Base-by-base conservation (phyloP, 2,113 vertebrate genomes). In the Vanacampus margaritifer region DNA sequence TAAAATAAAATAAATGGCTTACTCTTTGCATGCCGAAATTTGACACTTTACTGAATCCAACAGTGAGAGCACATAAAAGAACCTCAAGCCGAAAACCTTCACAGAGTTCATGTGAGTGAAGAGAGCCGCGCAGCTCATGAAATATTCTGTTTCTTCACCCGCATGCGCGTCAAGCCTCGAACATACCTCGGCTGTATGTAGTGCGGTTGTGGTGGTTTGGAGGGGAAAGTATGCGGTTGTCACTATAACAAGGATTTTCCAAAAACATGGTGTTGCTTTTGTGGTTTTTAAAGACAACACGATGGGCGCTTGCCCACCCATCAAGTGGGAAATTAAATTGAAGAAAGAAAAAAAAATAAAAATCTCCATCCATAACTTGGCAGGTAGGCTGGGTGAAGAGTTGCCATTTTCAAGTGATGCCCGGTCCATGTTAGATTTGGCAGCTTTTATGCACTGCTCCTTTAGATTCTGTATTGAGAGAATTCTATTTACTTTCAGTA, bases 401-500 rank as follows among this genome's bases (percentile, higher is more conserved):
- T 11, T 39, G 37, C 37, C 37, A 39, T 39, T 39, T 39, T 11
- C 37, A 39, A 39, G 37, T 11, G 37, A 11, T 2, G 8, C 37
- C 37, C 37, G 7, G 37, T 39, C 37, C 37, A 39, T 9, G 37
- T 39, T 39, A 10, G 37, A 39, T 39, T 39, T 39, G 8, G 39
- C 13, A 32, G 28, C 4, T 32, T 32, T 32, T n/a, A n/a, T n/a
- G n/a, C n/a, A n/a, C n/a, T n/a, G n/a, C n/a, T 32, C 28, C 28
- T 32, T 32, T 32, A 2, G 4, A 32, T 2, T 32, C 28, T 32
- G 28, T 4, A 32, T 32, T 0, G 48, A 51, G 66, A 77, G 86
- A 87, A 85, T 86, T 76, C 66, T 79, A 86, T 89, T 88, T 71
- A 89, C 90, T 91, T 88, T 65, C 82, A 86, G 86, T 86, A 87